Conservation (phyloP, 2,888 invertebrate species). For the Drosophila picticornis region DNA sequence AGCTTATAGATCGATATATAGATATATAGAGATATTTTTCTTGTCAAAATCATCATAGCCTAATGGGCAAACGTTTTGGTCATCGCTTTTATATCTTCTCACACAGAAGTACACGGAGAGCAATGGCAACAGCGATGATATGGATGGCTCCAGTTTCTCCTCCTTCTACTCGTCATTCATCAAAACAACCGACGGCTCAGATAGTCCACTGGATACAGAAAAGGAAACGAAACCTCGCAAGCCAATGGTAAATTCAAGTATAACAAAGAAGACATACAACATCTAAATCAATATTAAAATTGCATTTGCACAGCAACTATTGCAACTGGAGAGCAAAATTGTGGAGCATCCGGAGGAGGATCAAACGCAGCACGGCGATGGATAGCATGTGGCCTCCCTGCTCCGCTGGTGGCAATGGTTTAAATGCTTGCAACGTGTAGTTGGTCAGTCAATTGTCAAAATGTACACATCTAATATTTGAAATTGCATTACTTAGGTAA, state of each 20-base stretch:
- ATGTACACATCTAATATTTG: neutral
- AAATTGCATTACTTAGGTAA: constrained; percentile 12
- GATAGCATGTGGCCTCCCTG: constrained; percentile 42
- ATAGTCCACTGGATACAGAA: constrained; percentile 83
- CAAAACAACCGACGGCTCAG: constrained; percentile 87
- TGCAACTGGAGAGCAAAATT: constrained; percentile 34
- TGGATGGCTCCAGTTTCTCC: constrained; percentile 88
- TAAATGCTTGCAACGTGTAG: constrained; percentile 17
- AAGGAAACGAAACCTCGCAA: constrained; percentile 77
- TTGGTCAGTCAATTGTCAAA: neutral
- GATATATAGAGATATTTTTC: neutral
- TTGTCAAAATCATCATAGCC: neutral
- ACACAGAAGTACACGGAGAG: constrained; percentile 78
- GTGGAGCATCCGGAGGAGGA: constrained; percentile 70
- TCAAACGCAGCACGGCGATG: constrained; percentile 81
- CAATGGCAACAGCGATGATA: constrained; percentile 84
- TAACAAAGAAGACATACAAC: neutral
- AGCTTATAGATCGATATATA: neutral
- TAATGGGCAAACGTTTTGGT: neutral
- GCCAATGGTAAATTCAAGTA: constrained; percentile 59
- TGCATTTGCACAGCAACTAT: constrained; percentile 12
- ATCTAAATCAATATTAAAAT: neutral
- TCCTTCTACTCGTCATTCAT: constrained; percentile 90
- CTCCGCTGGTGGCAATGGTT: constrained; percentile 36
- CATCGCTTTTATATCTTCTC: neutral